These are phyloP conservation scores for Drosophila azteca DNA, from an alignment of 1,140 invertebrate species.

Conservation along the genomic window DNA sequence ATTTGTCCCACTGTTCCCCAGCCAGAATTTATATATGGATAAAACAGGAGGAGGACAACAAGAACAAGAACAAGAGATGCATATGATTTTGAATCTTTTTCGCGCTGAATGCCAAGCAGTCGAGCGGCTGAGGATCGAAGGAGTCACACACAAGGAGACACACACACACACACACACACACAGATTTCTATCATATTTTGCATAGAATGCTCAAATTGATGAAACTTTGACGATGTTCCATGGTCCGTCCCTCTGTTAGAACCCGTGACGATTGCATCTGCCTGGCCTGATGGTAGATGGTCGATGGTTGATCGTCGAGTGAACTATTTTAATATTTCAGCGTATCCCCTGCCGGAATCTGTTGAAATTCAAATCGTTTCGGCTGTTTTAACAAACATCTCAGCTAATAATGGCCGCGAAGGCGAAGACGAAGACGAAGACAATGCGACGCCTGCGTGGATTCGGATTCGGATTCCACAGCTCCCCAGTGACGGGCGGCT, in stretches of 20 bases:
- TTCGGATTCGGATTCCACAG: conserved; percentile 60
- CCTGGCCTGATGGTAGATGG: neutral
- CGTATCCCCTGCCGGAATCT: neutral
- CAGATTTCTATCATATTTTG: conserved; percentile 80
- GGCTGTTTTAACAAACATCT: conserved; percentile 72
- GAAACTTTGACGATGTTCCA: conserved; percentile 7
- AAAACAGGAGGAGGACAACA: conserved; percentile 3
- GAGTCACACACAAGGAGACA: neutral
- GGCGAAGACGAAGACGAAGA: conserved; percentile 44
- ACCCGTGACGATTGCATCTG: conserved; percentile 21
- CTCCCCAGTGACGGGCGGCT: conserved; percentile 47
- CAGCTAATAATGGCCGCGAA: conserved; percentile 63
- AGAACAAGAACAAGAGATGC: conserved; percentile 33
- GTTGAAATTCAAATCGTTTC: conserved; percentile 68
- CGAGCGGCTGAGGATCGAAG: neutral
- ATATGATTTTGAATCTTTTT: conserved; percentile 69
- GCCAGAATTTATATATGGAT: conserved; percentile 20
- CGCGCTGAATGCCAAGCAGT: conserved; percentile 63
- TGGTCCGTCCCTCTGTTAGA: conserved; percentile 1
- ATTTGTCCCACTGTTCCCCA: too few species aligned
- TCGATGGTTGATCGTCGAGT: conserved; percentile 24
- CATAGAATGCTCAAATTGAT: conserved; percentile 71
- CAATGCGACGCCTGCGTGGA: conserved; percentile 66
- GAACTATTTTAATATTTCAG: conserved; percentile 77
- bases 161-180: conserved; percentile 11